These are phyloP conservation scores for Capra hircus DNA, from an alignment of 2,113 vertebrate genomes.

Conservation along the genomic window DNA sequence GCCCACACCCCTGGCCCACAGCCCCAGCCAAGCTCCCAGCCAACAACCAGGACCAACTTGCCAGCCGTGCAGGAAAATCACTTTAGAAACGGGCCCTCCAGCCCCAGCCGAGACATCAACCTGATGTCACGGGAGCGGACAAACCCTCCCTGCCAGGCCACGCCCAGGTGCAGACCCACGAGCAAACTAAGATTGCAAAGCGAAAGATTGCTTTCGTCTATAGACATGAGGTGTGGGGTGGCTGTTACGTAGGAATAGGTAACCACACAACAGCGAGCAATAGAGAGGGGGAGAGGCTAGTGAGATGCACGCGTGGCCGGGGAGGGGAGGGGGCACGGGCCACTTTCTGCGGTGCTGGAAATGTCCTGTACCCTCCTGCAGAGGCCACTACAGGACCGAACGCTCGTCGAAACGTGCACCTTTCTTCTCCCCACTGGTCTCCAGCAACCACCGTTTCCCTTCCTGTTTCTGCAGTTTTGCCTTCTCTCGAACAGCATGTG, in stretches of 20 bases:
- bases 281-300: rapidly evolving
- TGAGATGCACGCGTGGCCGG: rapidly evolving
- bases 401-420: rapidly evolving
- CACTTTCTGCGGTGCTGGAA: rapidly evolving
- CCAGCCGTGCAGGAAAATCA: too few relatives aligned
- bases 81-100: rapidly evolving
- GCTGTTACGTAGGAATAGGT: rapidly evolving
- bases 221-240: rapidly evolving
- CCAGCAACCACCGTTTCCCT: rapidly evolving
- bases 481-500: not conserved
- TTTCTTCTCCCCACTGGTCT: rapidly evolving
- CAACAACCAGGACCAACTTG: not conserved
- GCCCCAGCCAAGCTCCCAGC: not conserved
- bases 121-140: rapidly evolving
- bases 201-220: rapidly evolving
- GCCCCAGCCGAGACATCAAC: rapidly evolving
- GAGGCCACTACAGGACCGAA: not conserved
- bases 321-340: not conserved
- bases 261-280: not conserved
- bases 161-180: not conserved
- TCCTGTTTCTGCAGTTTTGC: not conserved
- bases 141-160: rapidly evolving
- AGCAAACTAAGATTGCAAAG: not conserved
- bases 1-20: not conserved
- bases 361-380: rapidly evolving